Base-by-base conservation (phyloP, 2,113 vertebrate genomes). In the Hassar affinis region DNA sequence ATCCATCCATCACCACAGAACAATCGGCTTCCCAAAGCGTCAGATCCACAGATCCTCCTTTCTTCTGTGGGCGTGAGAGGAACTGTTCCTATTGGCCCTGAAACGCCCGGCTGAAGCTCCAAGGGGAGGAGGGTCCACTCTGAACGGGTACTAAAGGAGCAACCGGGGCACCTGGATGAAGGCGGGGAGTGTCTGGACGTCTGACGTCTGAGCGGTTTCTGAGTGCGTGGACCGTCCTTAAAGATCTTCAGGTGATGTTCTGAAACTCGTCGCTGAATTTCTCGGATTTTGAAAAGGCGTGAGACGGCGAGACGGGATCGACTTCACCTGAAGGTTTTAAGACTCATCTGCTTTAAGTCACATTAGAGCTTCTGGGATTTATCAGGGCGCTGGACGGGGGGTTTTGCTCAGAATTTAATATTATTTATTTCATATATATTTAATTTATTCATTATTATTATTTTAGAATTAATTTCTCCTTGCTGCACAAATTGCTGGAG, bases 81-180 rank as follows among this genome's bases (percentile, higher is more conserved):
- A 54, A 59, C 64, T 71, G 75, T 81, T 88, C 66, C 79, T 71
- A 91, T 90, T 91, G 90, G 90, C 80, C 81, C 81, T 54, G 25
- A 56, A 77, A 78, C 84, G 82, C 33, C 78, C 54, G 84, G 52
- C 74, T 49, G 72, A 59, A 72, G 77, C 78, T 77, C 47, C 52
- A 10, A 66, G 56, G 79, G 90, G 87, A 85, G 87, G 88, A 84
- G 83, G 82, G 61, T 78, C 77, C 77, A 83, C 62, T 47, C 74
- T 35, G 72, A n/a, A 38, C n/a, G 47, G 79, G 52, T 78, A 61
- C 71, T 81, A 87, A 86, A 88, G 87, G 79, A 81, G 51, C 77
- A 84, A 90, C 69, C 90, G 86, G 85, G 79, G 71, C 64, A 83
- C 84, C 90, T 88, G 90, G 85, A 85, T 79, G 81, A 82, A 90